These are phyloP conservation scores for Poeciliopsis presidionis DNA, from an alignment of 2,797 vertebrate species.

Conservation along the genomic window DNA sequence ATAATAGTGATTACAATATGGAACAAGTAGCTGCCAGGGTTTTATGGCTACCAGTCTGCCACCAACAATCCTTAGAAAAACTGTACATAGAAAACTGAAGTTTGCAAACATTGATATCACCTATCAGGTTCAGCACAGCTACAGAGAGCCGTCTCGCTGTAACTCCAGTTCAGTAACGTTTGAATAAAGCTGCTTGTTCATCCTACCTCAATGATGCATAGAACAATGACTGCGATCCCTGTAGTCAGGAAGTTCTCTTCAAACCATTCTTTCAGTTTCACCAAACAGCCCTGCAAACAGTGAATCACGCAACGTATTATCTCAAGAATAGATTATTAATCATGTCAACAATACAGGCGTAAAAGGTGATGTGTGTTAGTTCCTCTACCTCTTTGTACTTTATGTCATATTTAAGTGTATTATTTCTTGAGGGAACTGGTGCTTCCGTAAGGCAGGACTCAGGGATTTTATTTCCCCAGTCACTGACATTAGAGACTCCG, in stretches of 20 bases:
- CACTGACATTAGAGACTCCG: constrained; percentile 45
- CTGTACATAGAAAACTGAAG: neutral
- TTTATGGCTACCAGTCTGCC: neutral
- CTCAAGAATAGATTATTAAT: neutral
- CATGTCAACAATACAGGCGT: neutral
- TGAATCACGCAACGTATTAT: neutral
- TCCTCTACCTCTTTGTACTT: constrained; percentile 13
- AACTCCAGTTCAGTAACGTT: neutral
- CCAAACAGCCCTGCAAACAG: constrained; percentile 73
- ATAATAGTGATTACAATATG: neutral
- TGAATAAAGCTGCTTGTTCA: neutral
- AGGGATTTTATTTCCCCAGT: constrained; percentile 53
- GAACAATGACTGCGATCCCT: constrained; percentile 75
- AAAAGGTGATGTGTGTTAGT: neutral
- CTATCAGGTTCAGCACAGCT: too few relatives aligned
- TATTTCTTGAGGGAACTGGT: fast-evolving
- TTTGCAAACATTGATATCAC: neutral
- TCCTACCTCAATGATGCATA: constrained; percentile 81
- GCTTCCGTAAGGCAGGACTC: fast-evolving
- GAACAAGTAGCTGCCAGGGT: neutral
- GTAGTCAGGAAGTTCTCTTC: constrained; percentile 70
- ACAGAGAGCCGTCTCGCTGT: neutral
- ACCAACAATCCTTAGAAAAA: neutral
- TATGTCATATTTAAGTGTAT: too few relatives aligned
- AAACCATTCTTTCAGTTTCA: constrained; percentile 1